Conservation (phyloP, 92 coral and sea anemone species). For the Micromussa lordhowensis region DNA sequence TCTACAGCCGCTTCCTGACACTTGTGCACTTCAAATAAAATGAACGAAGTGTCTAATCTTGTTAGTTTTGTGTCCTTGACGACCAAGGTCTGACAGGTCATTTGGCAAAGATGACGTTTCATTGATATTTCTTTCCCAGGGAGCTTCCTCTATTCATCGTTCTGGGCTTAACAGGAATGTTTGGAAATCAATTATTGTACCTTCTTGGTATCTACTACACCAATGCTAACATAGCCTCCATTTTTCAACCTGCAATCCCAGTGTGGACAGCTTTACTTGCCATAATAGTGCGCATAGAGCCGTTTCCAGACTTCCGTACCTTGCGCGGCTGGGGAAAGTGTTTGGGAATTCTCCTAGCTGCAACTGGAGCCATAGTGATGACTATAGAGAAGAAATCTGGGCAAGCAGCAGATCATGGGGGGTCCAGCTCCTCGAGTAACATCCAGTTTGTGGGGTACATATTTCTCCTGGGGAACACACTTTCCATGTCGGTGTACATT, state of each 20-base stretch:
- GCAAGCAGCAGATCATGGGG: conserved; percentile 38
- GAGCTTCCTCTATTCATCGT: conserved; percentile 77
- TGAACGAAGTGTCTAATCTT: neutral
- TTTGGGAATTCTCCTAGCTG: conserved; percentile 79
- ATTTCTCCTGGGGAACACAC: conserved; percentile 77
- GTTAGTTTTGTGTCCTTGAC: neutral
- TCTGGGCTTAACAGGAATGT: conserved; percentile 82
- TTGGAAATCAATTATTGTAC: conserved; percentile 81
- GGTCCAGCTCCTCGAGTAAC: neutral
- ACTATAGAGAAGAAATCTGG: conserved; percentile 48
- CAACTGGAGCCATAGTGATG: conserved; percentile 76
- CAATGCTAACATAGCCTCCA: conserved; percentile 85
- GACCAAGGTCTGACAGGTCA: too few relatives aligned
- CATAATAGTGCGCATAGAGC: conserved; percentile 73
- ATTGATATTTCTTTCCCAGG: conserved; percentile 32
- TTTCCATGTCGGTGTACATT: conserved; percentile 71
- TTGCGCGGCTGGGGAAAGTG: conserved; percentile 83
- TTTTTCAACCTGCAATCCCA: conserved; percentile 86
- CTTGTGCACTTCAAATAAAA: neutral
- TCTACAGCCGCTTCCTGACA: neutral
- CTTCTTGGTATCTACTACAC: conserved; percentile 88
- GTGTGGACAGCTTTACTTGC: conserved; percentile 88
- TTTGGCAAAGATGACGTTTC: neutral
- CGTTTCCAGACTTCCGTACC: conserved; percentile 72
- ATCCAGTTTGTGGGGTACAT: conserved; percentile 67